Evolutionary conservation across 1,140 invertebrate genomes (phyloP).

Genomic region (Papilio xuthus): DNA sequence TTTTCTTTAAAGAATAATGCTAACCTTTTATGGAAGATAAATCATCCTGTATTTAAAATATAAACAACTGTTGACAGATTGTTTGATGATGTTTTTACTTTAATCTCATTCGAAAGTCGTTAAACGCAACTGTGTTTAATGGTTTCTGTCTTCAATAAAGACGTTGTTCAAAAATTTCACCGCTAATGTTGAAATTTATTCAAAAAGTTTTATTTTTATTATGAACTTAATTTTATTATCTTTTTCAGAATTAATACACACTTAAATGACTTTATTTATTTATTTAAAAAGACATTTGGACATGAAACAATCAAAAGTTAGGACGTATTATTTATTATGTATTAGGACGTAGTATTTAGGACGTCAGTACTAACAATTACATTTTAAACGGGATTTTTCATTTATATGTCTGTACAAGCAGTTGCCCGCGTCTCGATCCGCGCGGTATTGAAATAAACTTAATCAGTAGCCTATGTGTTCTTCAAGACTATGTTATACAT

Average conservation of each 20-base stretch:
- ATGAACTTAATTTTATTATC: not conserved
- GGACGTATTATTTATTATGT: no score
- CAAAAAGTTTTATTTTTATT: slow-evolving; percentile 16
- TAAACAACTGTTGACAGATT: slow-evolving; percentile 23
- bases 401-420: no score
- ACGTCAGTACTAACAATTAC: no score
- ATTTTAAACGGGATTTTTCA: no score
- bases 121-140: slow-evolving; percentile 18
- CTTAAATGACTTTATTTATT: not conserved
- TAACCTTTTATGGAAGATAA: not conserved
- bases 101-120: slow-evolving; percentile 17
- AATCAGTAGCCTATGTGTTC: no score
- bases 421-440: no score
- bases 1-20: not conserved
- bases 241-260: not conserved
- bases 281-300: not conserved
- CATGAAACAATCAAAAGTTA: not conserved
- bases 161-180: slow-evolving; percentile 19
- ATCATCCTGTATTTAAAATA: not conserved
- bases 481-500: no score
- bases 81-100: slow-evolving; percentile 21
- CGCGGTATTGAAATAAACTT: no score
- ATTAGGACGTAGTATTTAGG: no score
- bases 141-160: slow-evolving; percentile 20
- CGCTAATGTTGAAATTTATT: slow-evolving; percentile 20